phyloP scores from a whole-genome alignment of 2,797 vertebrate species.

The Gallinago solitaria region DNA sequence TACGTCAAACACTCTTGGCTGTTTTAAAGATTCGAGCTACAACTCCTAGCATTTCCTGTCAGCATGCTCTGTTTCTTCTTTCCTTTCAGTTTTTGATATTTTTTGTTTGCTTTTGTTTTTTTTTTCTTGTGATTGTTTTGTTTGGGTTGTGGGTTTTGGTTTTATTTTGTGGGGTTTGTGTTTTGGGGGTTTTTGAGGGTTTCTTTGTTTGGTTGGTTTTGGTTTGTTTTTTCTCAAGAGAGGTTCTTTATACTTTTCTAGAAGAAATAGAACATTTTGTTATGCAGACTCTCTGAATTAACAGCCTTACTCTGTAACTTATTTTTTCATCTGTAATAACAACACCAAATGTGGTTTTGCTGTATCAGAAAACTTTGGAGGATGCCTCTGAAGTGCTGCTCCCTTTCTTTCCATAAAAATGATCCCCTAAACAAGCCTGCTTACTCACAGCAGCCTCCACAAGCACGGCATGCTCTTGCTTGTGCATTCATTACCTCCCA shows the following conservation, averaged over 20 bases:
- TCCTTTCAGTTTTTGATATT: background rate
- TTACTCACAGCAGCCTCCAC: background rate
- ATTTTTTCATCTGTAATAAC: background rate
- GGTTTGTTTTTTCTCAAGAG: background rate
- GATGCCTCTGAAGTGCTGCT: background rate
- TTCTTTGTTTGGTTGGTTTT: no score
- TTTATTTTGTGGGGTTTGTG: background rate
- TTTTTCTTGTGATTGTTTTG: background rate
- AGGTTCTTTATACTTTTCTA: background rate
- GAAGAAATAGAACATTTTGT: background rate
- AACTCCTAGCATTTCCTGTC: background rate
- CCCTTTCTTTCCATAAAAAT: background rate
- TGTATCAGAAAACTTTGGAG: background rate
- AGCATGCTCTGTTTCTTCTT: background rate
- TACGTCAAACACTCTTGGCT: background rate
- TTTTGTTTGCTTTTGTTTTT: background rate
- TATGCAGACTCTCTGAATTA: background rate
- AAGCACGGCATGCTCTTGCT: background rate
- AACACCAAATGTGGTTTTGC: background rate
- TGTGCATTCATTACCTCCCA: background rate
- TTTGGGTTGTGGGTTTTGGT: background rate
- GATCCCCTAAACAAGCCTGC: rapidly evolving
- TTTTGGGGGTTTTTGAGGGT: background rate
- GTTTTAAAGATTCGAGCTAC: background rate
- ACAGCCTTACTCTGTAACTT: background rate